Percentiles rank a stretch among this genome's conserved stretches.
These are phyloP conservation scores for Vulpes vulpes DNA, from an alignment of 2,113 vertebrate species.

Conservation along the genomic window DNA sequence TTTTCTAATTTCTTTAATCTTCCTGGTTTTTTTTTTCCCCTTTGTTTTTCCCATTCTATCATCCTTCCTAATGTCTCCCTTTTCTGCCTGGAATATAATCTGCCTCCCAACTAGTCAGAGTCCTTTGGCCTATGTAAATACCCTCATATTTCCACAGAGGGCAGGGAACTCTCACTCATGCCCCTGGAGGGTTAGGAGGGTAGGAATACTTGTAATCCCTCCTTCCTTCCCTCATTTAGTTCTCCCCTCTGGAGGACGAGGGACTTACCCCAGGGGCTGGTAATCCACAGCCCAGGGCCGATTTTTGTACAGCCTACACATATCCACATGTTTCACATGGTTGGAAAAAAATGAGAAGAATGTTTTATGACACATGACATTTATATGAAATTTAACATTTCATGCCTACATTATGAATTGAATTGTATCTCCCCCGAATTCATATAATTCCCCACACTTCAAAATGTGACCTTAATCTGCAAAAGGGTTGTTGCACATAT, in stretches of 20 bases:
- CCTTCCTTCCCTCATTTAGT: background rate
- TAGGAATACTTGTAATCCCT: background rate
- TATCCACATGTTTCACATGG: background rate
- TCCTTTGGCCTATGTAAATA: background rate
- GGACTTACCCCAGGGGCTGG: background rate
- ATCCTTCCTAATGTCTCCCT: background rate
- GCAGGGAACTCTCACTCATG: background rate
- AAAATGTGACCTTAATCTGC: background rate
- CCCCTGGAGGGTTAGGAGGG: background rate
- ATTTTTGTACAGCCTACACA: background rate
- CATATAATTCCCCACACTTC: background rate
- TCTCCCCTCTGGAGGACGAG: background rate
- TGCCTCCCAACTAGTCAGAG: background rate
- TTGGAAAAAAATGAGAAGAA: background rate
- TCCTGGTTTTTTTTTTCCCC: background rate
- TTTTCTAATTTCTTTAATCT: background rate
- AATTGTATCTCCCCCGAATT: background rate
- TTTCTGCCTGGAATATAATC: background rate
- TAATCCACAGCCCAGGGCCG: background rate
- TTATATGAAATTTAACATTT: background rate
- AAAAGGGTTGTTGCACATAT: background rate
- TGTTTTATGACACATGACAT: background rate
- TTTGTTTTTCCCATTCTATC: background rate
- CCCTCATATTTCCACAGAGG: background rate
- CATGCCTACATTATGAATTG: background rate